phyloP scores from a whole-genome alignment of 1,140 invertebrate genomes.

The Penaeus vannamei region DNA sequence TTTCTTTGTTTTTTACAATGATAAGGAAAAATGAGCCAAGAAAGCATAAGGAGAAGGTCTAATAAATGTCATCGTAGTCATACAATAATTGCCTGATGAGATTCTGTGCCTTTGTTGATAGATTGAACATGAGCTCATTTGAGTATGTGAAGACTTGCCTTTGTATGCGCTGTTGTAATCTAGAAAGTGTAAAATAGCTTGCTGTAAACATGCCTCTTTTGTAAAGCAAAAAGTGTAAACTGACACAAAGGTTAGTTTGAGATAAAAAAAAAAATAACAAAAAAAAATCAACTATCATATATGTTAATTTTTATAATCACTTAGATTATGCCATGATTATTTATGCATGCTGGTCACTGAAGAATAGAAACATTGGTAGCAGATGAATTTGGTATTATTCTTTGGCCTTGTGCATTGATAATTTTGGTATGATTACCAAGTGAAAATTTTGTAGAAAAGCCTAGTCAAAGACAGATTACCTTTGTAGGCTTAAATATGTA shows the following conservation, averaged over 20 bases:
- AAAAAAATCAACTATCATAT: constrained; percentile 57
- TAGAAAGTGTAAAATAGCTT: constrained; percentile 63
- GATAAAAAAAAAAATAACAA: constrained; percentile 45
- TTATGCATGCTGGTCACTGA: constrained; percentile 14
- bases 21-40: background rate
- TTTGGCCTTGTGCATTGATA: background rate
- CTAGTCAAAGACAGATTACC: constrained; percentile 64
- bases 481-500: constrained; percentile 63
- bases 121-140: constrained; percentile 48
- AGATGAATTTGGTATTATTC: background rate
- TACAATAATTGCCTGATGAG: constrained; percentile 36
- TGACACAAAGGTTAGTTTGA: constrained; percentile 57
- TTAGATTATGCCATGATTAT: constrained; percentile 32
- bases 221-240: constrained; percentile 62
- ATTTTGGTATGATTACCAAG: constrained; percentile 44
- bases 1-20: background rate
- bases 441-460: constrained; percentile 56
- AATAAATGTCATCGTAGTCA: constrained; percentile 12
- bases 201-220: constrained; percentile 57
- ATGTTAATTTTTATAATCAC: constrained; percentile 39
- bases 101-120: constrained; percentile 61
- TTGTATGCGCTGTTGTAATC: constrained; percentile 62
- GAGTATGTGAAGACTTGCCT: constrained; percentile 51
- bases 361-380: background rate
- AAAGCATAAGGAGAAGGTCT: constrained; percentile 1